Evolutionary conservation across 2,113 vertebrate genomes (phyloP), one percentile per base, ranked within the genome.

Genomic region (Cepphus grylle): DNA sequence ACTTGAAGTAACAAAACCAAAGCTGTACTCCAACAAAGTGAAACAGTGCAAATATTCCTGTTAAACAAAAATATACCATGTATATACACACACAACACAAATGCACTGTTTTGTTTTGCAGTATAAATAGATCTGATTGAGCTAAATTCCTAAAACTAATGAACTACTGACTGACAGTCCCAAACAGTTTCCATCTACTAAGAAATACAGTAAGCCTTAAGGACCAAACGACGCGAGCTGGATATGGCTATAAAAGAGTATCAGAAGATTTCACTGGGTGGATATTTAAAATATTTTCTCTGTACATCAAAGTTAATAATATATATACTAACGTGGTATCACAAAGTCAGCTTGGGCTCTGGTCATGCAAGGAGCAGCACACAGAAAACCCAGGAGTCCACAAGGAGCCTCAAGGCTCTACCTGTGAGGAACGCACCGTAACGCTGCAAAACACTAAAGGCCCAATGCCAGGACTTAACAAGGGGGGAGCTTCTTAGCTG

Each of bases 61-160:
- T 76, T 90, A 92, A 92, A 93, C 84, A 83, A 85, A 95, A 91
- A 93, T 70, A 87, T 34, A 93, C 34, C 87, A 89, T 23, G 49
- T 96, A 97, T 91, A 94, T 91, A 97, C 56, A 94, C 25, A 91
- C 32, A 83, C 25, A 79, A 66, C 59, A 94, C 30, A 92, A 90
- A 95, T 79, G 95, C 88, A 96, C 94, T 95, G 81, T 71, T 94
- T 69, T 69, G 36, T 59, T 96, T 79, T 88, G 53, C 61, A 77
- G 42, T 93, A 97, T 96, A 97, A 97, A 97, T 95, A 95, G 56
- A 59, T 52, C 26, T 58, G 66, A 81, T 90, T 42, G 86, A 61
- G 63, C 40, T 93, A 77, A 95, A 85, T 38, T 56, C 45, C 49
- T 85, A 79, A 85, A 92, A 61, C 52, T 55, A 89, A 80, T 23